Base-by-base conservation (phyloP, 2,113 vertebrate genomes). In the Todiramphus chloris region DNA sequence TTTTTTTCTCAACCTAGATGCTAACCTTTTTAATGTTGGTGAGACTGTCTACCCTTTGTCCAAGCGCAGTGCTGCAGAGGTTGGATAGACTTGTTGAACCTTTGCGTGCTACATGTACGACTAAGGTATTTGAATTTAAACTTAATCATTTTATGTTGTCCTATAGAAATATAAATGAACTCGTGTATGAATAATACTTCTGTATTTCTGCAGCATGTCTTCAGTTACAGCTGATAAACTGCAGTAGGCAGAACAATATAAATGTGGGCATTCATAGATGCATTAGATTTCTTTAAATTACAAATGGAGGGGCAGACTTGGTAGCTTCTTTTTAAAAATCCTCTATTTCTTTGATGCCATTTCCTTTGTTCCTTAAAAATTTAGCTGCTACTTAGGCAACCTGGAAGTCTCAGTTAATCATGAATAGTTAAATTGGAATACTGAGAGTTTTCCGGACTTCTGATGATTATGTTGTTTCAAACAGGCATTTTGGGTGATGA, bases 11-110 rank as follows among this genome's bases (percentile, higher is more conserved):
- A 19, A 78, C 86, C 46, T 82, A 99, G 99, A 99, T 99, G 99
- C 97, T 99, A 96, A 99, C 99, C 35, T 99, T 99, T 98, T 98
- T 99, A 96, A 99, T 99, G 99, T 97, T 99, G 98, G 99, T 99
- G 80, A 97, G 99, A 73, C 97, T 99, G 33, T 99, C 99, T 35
- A 99, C 99, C 28, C 98, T 99, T 69, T 99, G 99, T 98, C 99
- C 99, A 66, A 99, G 99, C 5, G 99, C 99, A 4, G 99, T 99
- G 63, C 98, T 99, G 31, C 99, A 99, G 97, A 99, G 99, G 92
- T 93, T 99, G 98, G 99, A 99, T 98, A 98, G 99, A 68, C 98
- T 99, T 39, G 99, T 99, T 53, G 99, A 99, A 84, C 99, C 99
- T 0, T 98, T 99, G 79, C 98, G 99, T 83, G 99, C 99, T 92